A percentile compares a stretch with the other conserved stretches of the same genome.
Conservation (phyloP, 2,797 vertebrate genomes). For the Poecile montanus region DNA sequence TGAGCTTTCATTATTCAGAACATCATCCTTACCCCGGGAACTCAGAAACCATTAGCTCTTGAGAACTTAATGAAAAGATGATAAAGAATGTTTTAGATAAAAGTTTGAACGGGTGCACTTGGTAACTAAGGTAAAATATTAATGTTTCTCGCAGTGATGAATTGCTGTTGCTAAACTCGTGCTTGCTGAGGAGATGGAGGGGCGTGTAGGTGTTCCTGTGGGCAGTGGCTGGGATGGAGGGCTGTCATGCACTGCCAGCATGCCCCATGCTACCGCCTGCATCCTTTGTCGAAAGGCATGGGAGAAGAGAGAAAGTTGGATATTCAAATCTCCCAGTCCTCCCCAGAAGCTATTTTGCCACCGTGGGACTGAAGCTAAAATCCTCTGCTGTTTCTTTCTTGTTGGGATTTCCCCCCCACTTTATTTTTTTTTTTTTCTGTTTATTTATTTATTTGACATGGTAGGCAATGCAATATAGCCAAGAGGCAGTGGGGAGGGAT, state of each 20-base stretch:
- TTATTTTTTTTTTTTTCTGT: background rate
- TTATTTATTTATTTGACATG: background rate
- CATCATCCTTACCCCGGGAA: constrained; percentile 99
- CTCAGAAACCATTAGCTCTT: constrained; percentile 99
- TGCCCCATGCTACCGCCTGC: accelerated
- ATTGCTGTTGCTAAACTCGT: constrained; percentile 77
- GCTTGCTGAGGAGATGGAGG: background rate
- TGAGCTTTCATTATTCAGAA: constrained; percentile 99
- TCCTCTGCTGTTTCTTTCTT: background rate
- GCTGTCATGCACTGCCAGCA: background rate
- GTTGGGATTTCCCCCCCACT: background rate
- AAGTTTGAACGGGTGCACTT: constrained; percentile 99
- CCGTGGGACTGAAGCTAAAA: background rate
- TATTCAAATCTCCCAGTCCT: background rate
- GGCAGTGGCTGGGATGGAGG: background rate
- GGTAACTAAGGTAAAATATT: constrained; percentile 99
- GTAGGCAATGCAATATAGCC: background rate
- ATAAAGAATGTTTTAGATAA: constrained; percentile 99
- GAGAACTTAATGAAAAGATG: constrained; percentile 99
- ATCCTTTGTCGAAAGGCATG: background rate
- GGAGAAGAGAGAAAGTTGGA: background rate
- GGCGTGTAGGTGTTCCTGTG: constrained; percentile 32
- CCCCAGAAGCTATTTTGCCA: background rate
- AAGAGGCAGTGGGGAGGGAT: background rate
- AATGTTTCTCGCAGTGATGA: constrained; percentile 90